Conservation (phyloP, 2,888 invertebrate species). For the Himalopsyche kuldschensis region DNA sequence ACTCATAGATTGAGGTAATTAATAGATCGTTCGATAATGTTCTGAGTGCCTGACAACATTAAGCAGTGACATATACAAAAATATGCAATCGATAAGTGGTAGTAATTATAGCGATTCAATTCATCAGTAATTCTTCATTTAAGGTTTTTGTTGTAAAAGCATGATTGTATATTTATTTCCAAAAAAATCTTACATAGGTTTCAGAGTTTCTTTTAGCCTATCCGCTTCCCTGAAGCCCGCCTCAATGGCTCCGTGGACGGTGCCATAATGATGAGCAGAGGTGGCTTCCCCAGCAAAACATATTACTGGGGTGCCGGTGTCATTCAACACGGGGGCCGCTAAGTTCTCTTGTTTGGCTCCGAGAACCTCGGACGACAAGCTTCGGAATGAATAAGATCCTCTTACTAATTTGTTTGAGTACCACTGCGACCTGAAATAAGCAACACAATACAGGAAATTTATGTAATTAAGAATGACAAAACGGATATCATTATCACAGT, state of each 20-base stretch:
- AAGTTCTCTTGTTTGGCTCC: constrained; percentile 59
- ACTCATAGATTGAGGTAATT: too few species aligned
- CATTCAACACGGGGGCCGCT: constrained; percentile 59
- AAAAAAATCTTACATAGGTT: not conserved
- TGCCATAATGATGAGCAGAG: constrained; percentile 64
- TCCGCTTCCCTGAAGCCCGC: constrained; percentile 73
- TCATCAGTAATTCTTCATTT: too few species aligned
- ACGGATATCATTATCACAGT: too few species aligned
- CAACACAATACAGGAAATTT: not conserved
- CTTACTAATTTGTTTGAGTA: constrained; percentile 66
- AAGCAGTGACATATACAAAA: too few species aligned
- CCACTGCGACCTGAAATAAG: constrained; percentile 69
- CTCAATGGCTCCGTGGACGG: constrained; percentile 75
- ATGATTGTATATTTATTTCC: not conserved
- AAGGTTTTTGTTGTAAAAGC: too few species aligned
- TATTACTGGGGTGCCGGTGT: constrained; percentile 52
- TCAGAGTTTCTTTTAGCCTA: constrained; percentile 48
- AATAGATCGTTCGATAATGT: too few species aligned
- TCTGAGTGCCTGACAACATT: too few species aligned
- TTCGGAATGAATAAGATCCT: constrained; percentile 72
- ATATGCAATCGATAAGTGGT: too few species aligned
- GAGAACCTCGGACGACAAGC: constrained; percentile 54
- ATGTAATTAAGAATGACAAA: too few species aligned
- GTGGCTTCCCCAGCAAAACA: constrained; percentile 66
- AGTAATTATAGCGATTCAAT: too few species aligned